Evolutionary conservation across 2,113 vertebrate genomes (phyloP).

Genomic region (Arizona elegans): DNA sequence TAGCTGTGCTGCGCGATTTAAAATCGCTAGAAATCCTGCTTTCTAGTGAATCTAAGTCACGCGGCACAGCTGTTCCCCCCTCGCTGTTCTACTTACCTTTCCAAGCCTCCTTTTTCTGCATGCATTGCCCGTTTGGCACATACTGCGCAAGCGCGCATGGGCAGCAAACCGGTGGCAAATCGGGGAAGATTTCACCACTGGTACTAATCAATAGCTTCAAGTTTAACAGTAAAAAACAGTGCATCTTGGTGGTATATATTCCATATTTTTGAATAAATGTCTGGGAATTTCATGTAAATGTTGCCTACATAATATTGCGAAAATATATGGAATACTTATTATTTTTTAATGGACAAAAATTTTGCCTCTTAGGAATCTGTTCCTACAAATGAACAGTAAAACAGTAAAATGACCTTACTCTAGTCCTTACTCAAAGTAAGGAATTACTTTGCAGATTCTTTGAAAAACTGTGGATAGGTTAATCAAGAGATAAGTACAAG

Average conservation of each 20-base stretch:
- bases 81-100: no score
- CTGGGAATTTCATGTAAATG: background rate
- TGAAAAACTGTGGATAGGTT: background rate
- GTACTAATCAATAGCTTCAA: background rate
- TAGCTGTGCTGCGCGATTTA: no score
- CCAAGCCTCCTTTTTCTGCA: no score
- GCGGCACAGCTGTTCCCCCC: no score
- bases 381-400: background rate
- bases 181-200: no score
- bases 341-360: background rate
- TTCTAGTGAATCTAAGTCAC: no score
- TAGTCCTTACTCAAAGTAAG: background rate
- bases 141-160: no score
- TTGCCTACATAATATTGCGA: background rate
- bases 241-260: background rate
- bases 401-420: background rate
- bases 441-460: slow-evolving; percentile 3
- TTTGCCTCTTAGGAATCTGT: background rate
- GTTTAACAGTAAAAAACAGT: background rate
- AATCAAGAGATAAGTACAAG: background rate
- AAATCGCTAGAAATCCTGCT: no score
- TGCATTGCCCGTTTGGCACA: no score
- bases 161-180: no score
- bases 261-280: background rate
- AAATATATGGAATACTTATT: background rate